Base-by-base conservation (phyloP, 2,797 vertebrate species). In the Capromys pilorides region DNA sequence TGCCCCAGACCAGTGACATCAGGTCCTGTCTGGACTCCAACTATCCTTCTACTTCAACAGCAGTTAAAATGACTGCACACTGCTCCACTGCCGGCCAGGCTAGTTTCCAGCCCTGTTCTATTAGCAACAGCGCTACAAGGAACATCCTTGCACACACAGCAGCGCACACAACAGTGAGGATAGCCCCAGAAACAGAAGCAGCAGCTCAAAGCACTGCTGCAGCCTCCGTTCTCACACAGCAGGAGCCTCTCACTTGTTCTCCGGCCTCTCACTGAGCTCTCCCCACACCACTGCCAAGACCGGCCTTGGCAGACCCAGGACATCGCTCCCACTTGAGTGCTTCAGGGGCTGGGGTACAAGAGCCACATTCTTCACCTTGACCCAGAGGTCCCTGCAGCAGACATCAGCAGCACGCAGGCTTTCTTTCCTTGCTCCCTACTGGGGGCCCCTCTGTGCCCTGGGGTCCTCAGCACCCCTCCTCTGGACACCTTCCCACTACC, bases 21-120 rank as follows among this genome's bases (percentile, higher is more conserved):
- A 14, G 19, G 2, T 73, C 94, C n/a, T n/a, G 2, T 66, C 75
- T 51, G 64, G 77, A 84, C 54, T 86, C 67, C 26, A 81, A 51
- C 22, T n/a, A 31, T 19, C 69, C 28, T 61, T 80, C 82, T 95
- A 66, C 86, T 45, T 71, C 49, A 92, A 61, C 0, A 79, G 86
- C 91, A 54, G 88, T 19, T 61, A 19, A 86, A 88, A 80, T 24
- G 21, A 77, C 77, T 61, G 12, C 10, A 51, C 59, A 66, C 19
- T 18, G 18, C 36, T 8, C 66, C 28, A 0, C 41, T 8, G 18
- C 21, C 0, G 36, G 67, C 10, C 21, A 8, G 12, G 41, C 4
- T 9, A 87, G 62, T 41, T 81, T 69, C 86, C 33, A 2, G 22
- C 26, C 73, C 31, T 66, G 39, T 71, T 64, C 90, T 59, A n/a